phyloP scores from a whole-genome alignment of 2,888 invertebrate species.

The Fragum whitleyi region DNA sequence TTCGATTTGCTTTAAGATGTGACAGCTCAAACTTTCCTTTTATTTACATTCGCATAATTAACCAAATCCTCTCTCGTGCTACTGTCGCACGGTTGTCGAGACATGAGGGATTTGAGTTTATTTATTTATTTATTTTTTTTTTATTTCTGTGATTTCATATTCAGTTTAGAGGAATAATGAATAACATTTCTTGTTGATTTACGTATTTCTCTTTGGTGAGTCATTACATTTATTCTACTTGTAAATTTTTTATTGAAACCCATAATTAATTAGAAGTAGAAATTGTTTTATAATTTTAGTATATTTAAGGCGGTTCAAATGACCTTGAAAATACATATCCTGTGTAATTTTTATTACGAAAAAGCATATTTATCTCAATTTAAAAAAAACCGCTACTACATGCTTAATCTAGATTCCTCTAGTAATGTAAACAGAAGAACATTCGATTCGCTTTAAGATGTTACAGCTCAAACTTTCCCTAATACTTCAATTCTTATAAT shows the following conservation, averaged over 20 bases:
- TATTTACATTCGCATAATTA: slow-evolving; percentile 33
- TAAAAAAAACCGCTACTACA: not conserved
- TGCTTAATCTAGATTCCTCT: slow-evolving; percentile 28
- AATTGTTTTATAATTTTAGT: too few relatives aligned
- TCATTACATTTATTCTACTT: too few relatives aligned
- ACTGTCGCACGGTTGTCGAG: not conserved
- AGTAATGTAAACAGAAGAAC: slow-evolving; percentile 43
- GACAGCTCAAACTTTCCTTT: slow-evolving; percentile 40
- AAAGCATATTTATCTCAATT: not conserved
- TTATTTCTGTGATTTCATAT: not conserved
- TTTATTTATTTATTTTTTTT: not conserved
- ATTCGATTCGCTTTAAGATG: slow-evolving; percentile 41
- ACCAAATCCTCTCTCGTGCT: slow-evolving; percentile 1
- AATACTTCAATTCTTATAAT: slow-evolving; percentile 32
- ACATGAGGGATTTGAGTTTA: not conserved
- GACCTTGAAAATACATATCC: not conserved
- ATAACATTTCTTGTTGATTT: too few relatives aligned
- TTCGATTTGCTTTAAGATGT: slow-evolving; percentile 43
- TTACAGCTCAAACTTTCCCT: slow-evolving; percentile 39
- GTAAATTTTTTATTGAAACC: too few relatives aligned
- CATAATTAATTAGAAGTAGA: too few relatives aligned
- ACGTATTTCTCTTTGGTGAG: not conserved
- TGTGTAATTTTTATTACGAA: not conserved
- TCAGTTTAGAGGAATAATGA: too few relatives aligned
- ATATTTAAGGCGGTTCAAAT: too few relatives aligned